phyloP scores from a whole-genome alignment of 2,888 invertebrate species.

The Metellina segmentata region DNA sequence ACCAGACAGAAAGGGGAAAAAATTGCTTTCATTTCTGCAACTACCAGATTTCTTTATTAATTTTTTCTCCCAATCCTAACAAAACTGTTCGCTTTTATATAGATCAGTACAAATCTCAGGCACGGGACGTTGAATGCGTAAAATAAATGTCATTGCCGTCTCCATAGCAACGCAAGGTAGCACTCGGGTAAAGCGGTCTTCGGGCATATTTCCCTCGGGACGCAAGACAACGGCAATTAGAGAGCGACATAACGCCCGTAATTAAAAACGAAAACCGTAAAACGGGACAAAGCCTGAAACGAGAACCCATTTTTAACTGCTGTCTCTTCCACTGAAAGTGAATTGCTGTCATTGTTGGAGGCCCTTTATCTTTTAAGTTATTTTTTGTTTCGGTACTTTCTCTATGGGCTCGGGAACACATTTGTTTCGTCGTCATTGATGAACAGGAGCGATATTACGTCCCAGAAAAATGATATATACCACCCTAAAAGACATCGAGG shows the following conservation, averaged over 20 bases:
- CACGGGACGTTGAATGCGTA: slow-evolving; percentile 51
- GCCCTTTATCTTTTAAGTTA: background rate
- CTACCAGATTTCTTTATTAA: background rate
- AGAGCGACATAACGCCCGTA: slow-evolving; percentile 65
- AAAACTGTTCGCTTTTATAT: slow-evolving; percentile 38
- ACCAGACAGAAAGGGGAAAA: too few species aligned
- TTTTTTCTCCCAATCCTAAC: background rate
- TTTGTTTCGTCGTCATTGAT: slow-evolving; percentile 39
- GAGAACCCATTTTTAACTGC: slow-evolving; percentile 67
- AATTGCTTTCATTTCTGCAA: background rate
- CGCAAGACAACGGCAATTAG: slow-evolving; percentile 72
- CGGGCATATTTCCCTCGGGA: slow-evolving; percentile 63
- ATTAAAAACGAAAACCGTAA: slow-evolving; percentile 75
- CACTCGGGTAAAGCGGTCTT: slow-evolving; percentile 28
- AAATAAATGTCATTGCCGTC: slow-evolving; percentile 70
- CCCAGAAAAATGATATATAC: slow-evolving; percentile 26
- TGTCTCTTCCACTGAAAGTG: slow-evolving; percentile 27
- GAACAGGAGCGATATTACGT: slow-evolving; percentile 29
- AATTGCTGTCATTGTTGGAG: slow-evolving; percentile 35
- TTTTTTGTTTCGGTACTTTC: background rate
- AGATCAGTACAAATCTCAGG: slow-evolving; percentile 56
- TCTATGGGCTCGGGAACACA: background rate
- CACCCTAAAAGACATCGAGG: slow-evolving; percentile 42
- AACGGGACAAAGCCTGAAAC: slow-evolving; percentile 36
- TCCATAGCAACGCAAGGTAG: slow-evolving; percentile 41